These are phyloP conservation scores for Bombus ignitus DNA, from an alignment of 1,140 invertebrate genomes.

Conservation along the genomic window DNA sequence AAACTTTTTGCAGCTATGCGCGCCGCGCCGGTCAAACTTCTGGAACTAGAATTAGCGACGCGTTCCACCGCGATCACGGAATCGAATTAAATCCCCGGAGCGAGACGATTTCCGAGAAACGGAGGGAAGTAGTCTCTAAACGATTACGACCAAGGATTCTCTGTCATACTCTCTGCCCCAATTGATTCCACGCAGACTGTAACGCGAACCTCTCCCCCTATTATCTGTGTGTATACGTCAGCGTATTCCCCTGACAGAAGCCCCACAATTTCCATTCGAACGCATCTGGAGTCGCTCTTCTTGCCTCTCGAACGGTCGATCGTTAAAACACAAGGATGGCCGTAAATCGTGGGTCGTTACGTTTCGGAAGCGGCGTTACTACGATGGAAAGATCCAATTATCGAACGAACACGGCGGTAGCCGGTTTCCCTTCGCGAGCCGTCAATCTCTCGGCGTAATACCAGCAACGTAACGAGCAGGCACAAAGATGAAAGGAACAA, in stretches of 20 bases:
- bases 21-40: not conserved
- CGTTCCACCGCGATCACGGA: not conserved
- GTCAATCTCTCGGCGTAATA: constrained; percentile 41
- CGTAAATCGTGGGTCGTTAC: constrained; percentile 62
- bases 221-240: not conserved
- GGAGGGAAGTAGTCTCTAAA: not conserved
- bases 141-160: not conserved
- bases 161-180: not conserved
- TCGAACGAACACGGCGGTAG: constrained; percentile 27
- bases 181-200: not conserved
- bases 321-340: constrained; percentile 51
- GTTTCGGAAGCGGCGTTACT: constrained; percentile 31
- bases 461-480: constrained; percentile 34
- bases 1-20: constrained; percentile 26
- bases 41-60: not conserved
- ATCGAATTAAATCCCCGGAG: not conserved
- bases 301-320: constrained; percentile 16
- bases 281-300: constrained; percentile 7
- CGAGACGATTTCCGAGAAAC: not conserved
- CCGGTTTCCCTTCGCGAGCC: constrained; percentile 9
- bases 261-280: not conserved
- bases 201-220: not conserved
- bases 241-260: no score
- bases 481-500: constrained; percentile 11
- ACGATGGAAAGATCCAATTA: constrained; percentile 57